phyloP scores from a whole-genome alignment of 2,113 vertebrate species.

The Phodopus roborovskii region DNA sequence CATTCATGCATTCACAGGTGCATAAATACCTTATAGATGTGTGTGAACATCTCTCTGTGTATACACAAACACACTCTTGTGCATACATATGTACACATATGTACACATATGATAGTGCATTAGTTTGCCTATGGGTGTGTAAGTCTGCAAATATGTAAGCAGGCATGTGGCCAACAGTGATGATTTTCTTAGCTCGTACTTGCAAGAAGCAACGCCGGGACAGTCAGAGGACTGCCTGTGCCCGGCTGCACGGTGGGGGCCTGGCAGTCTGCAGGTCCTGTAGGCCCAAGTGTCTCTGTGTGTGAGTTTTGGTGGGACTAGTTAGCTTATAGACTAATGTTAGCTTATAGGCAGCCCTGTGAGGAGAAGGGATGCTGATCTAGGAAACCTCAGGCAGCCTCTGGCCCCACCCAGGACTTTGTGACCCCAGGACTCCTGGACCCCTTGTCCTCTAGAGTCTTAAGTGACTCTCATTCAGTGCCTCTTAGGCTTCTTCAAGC shows the following conservation, averaged over 20 bases:
- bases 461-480: not conserved
- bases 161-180: not conserved
- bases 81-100: too few relatives aligned
- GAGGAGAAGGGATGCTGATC: rapidly evolving
- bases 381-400: not conserved
- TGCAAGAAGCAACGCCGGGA: not conserved
- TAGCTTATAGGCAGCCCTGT: not conserved
- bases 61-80: not conserved
- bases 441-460: not conserved
- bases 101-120: not conserved
- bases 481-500: rapidly evolving
- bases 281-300: rapidly evolving
- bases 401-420: rapidly evolving
- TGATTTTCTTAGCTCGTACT: not conserved
- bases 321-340: too few relatives aligned
- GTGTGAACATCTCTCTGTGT: not conserved
- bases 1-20: not conserved
- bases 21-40: too few relatives aligned
- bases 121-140: not conserved
- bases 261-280: not conserved
- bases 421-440: not conserved
- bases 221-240: too few relatives aligned
- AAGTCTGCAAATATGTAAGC: not conserved
- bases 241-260: too few relatives aligned
- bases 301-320: too few relatives aligned